Conservation (phyloP, 2,888 invertebrate genomes). For the Pristionchus mayeri region DNA sequence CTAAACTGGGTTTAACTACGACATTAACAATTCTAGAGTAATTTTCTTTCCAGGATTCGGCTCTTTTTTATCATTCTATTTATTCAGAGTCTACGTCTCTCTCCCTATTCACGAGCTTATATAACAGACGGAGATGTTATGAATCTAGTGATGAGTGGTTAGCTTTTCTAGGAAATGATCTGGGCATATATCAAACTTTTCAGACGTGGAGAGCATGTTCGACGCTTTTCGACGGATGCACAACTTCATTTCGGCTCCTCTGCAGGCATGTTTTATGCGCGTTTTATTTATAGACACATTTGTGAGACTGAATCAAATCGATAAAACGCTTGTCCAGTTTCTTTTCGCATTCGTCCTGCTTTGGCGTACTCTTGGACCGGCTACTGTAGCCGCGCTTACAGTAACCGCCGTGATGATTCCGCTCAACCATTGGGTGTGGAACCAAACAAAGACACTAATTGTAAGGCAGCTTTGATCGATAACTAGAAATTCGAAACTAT, state of each 20-base stretch:
- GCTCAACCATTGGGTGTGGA: constrained; percentile 9
- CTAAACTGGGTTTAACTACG: background rate
- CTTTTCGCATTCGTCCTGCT: constrained; percentile 66
- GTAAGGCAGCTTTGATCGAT: background rate
- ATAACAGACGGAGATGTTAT: constrained; percentile 80
- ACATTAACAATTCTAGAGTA: background rate
- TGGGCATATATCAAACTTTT: no score
- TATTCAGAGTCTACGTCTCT: constrained; percentile 77
- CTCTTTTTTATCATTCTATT: no score
- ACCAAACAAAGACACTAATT: background rate
- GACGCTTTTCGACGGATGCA: constrained; percentile 62
- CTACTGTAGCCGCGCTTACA: constrained; percentile 61
- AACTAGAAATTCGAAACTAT: background rate
- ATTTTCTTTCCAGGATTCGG: background rate
- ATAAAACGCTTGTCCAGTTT: constrained; percentile 61
- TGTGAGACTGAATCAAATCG: no score
- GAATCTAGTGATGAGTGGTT: constrained; percentile 79
- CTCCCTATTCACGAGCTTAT: constrained; percentile 77
- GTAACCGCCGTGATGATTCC: constrained; percentile 18
- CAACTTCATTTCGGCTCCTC: constrained; percentile 70
- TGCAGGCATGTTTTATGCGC: no score
- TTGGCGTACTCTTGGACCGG: constrained; percentile 64
- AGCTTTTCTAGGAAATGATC: no score
- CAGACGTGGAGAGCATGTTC: constrained; percentile 69
- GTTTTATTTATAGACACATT: no score